A percentile compares a stretch with the other conserved stretches of the same genome.
phyloP scores from a whole-genome alignment of 2,888 invertebrate genomes.

The Sialis lutaria region DNA sequence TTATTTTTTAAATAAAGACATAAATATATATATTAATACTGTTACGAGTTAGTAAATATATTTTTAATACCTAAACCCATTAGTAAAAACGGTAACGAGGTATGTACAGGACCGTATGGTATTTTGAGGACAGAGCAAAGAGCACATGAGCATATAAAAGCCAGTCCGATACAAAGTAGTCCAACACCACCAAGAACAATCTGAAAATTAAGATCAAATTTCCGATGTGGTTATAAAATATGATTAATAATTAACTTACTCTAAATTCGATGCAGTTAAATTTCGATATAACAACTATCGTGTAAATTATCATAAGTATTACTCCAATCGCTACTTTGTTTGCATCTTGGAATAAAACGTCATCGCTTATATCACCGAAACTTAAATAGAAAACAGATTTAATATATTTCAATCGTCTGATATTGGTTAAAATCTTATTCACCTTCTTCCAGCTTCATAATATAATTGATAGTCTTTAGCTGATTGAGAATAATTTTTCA shows the following conservation, averaged over 20 bases:
- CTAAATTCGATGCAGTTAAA: conserved; percentile 58
- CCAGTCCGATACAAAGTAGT: conserved; percentile 51
- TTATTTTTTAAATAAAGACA: neutral
- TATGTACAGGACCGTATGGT: conserved; percentile 66
- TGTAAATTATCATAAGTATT: conserved; percentile 54
- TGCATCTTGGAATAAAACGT: conserved; percentile 54
- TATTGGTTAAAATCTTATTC: too few relatives aligned
- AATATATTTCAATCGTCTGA: too few relatives aligned
- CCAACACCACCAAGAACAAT: conserved; percentile 49
- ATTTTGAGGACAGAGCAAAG: conserved; percentile 53
- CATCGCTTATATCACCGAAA: conserved; percentile 57
- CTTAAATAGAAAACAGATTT: conserved; percentile 20
- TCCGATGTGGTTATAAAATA: conserved; percentile 2
- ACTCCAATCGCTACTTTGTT: conserved; percentile 50
- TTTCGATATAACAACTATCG: conserved; percentile 52
- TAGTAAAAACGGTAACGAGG: conserved; percentile 62
- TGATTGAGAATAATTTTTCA: conserved; percentile 23
- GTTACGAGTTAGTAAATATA: neutral
- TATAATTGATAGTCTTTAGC: conserved; percentile 27
- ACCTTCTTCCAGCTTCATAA: conserved; percentile 43
- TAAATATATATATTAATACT: neutral
- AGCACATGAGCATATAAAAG: conserved; percentile 52
- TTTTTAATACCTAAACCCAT: conserved; percentile 42
- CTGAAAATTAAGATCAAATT: conserved; percentile 20
- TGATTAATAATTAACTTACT: conserved; percentile 23